Evolutionary conservation across 2,888 invertebrate genomes (phyloP).

Genomic region (Limnephilus auricula): DNA sequence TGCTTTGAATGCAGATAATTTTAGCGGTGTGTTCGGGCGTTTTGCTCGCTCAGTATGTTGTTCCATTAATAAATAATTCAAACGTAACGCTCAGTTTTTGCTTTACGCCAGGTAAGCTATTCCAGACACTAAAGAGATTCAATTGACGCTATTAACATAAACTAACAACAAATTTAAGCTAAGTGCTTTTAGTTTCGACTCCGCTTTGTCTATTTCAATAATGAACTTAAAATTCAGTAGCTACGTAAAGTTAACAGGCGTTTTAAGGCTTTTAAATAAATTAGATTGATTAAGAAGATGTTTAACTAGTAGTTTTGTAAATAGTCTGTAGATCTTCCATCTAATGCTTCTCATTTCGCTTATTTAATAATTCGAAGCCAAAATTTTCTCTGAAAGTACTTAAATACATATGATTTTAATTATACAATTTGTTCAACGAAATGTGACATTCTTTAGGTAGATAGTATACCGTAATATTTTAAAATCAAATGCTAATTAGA

Average conservation of each 20-base stretch:
- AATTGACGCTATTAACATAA: not conserved
- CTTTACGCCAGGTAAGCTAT: constrained; percentile 3
- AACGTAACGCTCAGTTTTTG: constrained; percentile 23
- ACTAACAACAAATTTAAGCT: not conserved
- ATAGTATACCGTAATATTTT: too few relatives aligned
- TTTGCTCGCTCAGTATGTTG: not conserved
- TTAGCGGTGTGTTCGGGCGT: not conserved
- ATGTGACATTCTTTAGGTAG: too few relatives aligned
- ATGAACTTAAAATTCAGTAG: not conserved
- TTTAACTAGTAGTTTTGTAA: too few relatives aligned
- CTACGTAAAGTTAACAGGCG: not conserved
- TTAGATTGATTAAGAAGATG: not conserved
- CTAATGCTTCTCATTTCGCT: too few relatives aligned
- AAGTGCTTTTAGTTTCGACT: not conserved
- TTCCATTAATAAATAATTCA: constrained; percentile 22
- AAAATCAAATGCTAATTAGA: too few relatives aligned
- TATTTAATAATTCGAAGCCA: too few relatives aligned
- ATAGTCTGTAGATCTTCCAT: too few relatives aligned
- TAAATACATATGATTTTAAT: too few relatives aligned
- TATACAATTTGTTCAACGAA: too few relatives aligned
- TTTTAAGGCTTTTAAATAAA: not conserved
- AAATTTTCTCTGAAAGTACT: too few relatives aligned
- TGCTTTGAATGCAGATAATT: not conserved
- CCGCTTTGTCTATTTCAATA: not conserved
- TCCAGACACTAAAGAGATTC: not conserved